phyloP scores from a whole-genome alignment of 2,888 invertebrate genomes.

The Phragmatobia fuliginosa region DNA sequence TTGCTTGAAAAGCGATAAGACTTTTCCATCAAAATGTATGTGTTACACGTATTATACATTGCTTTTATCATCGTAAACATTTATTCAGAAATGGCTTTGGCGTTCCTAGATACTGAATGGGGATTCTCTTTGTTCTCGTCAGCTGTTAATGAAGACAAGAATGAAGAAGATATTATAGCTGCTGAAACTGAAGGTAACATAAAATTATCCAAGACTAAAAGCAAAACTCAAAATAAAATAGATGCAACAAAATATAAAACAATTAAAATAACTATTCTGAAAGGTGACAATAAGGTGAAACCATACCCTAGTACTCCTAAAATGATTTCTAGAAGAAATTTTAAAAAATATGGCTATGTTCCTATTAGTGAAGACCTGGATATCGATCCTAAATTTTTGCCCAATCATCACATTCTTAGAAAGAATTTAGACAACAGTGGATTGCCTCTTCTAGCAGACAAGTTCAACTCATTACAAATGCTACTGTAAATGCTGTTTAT shows the following conservation, averaged over 20 bases:
- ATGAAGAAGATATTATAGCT: not conserved
- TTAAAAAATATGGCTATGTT: constrained; percentile 22
- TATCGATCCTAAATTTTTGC: not conserved
- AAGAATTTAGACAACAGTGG: constrained; percentile 25
- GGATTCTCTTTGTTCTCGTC: not conserved
- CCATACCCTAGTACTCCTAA: not conserved
- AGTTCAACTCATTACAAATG: constrained; percentile 23
- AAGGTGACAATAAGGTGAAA: not conserved
- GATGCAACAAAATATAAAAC: not conserved
- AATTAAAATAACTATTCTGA: constrained; percentile 6
- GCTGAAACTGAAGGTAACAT: not conserved
- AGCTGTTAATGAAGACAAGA: constrained; percentile 1
- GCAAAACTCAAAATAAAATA: constrained; percentile 4
- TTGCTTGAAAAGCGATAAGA: constrained; percentile 19
- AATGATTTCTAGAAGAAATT: not conserved
- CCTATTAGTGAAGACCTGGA: constrained; percentile 41
- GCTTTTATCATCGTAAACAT: constrained; percentile 17
- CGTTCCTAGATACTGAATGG: not conserved
- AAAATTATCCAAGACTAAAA: constrained; percentile 7
- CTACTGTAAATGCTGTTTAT: not conserved
- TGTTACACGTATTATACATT: constrained; percentile 17
- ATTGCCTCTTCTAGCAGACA: constrained; percentile 23
- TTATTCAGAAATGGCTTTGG: constrained; percentile 19
- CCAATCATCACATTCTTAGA: not conserved
- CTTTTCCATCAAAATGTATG: constrained; percentile 32